Conservation (phyloP, 2,797 vertebrate genomes). For the Labroides dimidiatus region DNA sequence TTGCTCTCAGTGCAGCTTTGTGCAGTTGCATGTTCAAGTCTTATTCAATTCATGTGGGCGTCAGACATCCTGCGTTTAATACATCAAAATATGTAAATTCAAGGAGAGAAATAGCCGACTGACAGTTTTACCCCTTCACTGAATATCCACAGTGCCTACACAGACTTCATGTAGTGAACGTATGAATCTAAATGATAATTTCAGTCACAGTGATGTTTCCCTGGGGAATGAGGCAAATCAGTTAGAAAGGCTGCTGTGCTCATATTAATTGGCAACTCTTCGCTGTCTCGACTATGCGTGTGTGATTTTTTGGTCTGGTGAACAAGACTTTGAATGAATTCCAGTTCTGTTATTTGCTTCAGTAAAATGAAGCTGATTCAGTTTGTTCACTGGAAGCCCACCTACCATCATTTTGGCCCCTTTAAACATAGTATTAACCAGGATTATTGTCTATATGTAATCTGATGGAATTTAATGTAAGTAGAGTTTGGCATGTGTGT, state of each 20-base stretch:
- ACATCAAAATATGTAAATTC: conserved; percentile 22
- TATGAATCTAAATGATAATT: not conserved
- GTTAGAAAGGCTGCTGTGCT: not conserved
- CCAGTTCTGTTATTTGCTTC: not conserved
- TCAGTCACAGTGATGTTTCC: not conserved
- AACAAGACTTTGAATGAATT: not conserved
- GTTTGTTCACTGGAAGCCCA: not conserved
- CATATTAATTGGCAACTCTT: not conserved
- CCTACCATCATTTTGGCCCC: not conserved
- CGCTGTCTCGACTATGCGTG: not conserved
- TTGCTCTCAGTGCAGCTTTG: conserved; percentile 19
- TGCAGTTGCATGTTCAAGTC: conserved; percentile 19
- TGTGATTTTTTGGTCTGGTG: not conserved
- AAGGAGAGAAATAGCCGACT: conserved; percentile 8
- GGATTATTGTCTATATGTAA: not conserved
- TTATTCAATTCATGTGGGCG: conserved; percentile 18
- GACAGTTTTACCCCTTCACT: not conserved
- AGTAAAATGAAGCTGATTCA: not conserved
- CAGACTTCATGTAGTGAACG: not conserved
- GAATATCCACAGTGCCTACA: conserved; percentile 1
- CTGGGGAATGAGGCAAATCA: not conserved
- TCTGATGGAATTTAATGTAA: too few species aligned
- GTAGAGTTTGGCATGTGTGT: too few species aligned
- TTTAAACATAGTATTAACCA: not conserved
- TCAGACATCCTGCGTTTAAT: conserved; percentile 31